Evolutionary conservation across 2,797 vertebrate species (phyloP), one percentile per base, ranked within the genome.

Genomic region (Geotrypetes seraphini): DNA sequence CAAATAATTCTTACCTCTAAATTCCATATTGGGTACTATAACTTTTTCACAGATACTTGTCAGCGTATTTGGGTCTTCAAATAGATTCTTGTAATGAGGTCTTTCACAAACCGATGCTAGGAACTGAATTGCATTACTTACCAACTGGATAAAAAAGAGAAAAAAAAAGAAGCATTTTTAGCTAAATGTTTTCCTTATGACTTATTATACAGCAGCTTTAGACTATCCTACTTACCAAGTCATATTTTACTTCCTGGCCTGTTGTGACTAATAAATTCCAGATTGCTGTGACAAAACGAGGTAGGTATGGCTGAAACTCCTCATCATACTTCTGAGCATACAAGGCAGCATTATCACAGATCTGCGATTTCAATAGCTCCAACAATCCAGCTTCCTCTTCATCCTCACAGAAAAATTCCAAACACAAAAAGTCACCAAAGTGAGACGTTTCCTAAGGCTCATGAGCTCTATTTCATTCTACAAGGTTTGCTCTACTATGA

Each of bases 31-130:
- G 50, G 96, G 96, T 32, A 98, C 90, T 64, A 99, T 93, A 65
- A 99, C 96, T 65, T 99, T 99, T 74, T 99, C 96, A 60, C 96
- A 99, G 60, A 99, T 99, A 76, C 94, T 96, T 17, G 96, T 99
- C 65, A 99, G 62, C 0, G 83, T 96, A 61, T 83, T 96, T 74
- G 97, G 95, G 71, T 98, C 95, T 63, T 99, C 95, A 82, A 99
- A 99, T 3, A 99, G 81, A 62, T 95, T 85, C 54, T 97, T 98
- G 67, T 99, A 99, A 71, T 98, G 96, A 2, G 92, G 93, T 56
- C 94, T 85, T 71, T 98, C 96, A 33, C 96, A 98, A 43, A 99
- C 96, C 0, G 95, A 98, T 14, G 96, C 92, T 81, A 99, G 79
- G 64, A 99, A 99, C 54, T 99, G 94, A 66, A 99, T 99, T n/a